Evolutionary conservation across 2,888 invertebrate genomes (phyloP), one percentile per base, ranked within the genome.

Genomic region (Pseudeuparius sepicola): DNA sequence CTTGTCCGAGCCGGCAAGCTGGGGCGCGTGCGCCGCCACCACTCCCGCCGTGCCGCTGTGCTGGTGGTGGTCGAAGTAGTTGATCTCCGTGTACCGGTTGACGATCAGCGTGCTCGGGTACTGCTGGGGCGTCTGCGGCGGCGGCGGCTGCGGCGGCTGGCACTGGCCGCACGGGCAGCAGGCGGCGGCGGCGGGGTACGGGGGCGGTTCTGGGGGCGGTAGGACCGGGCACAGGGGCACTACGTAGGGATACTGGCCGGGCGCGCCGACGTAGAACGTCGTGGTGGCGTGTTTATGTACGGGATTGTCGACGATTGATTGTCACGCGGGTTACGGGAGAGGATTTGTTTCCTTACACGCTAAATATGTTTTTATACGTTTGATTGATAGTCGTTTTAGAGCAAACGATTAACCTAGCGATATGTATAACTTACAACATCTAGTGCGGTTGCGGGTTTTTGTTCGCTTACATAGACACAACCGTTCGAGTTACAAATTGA

Each of bases 131-230:
- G 29, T 42, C 35, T 40, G 39, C 36, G 16, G 34, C 37, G 34
- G 39, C 34, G 12, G 41, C 31, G 10, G 47, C 43, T 36, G 47
- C 49, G 53, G 70, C 44, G 56, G 49, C 70, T 71, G 57, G 66
- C 72, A 64, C 71, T 73, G 52, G 72, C 68, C 47, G 67, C 70
- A 56, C 66, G 62, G 45, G 68, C 69, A 54, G 65, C 56, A 64
- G 64, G 38, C 16, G 3, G 31, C 38, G 20, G 45, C 45, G 34
- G 45, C 41, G 63, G 60, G 57, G 20, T 6, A 20, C n/a, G 20
- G 39, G 40, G 34, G 40, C 37, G 16, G 20, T 37, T 27, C 31
- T 37, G 36, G 41, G 40, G 20, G 23, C 34, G 33, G 41, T 36
- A 50, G 38, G 66, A 57, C 51, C 42, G 63, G 61, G 56, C 60